Base-by-base conservation (phyloP, 2,888 invertebrate species). In the Ischnus inquisitorius region DNA sequence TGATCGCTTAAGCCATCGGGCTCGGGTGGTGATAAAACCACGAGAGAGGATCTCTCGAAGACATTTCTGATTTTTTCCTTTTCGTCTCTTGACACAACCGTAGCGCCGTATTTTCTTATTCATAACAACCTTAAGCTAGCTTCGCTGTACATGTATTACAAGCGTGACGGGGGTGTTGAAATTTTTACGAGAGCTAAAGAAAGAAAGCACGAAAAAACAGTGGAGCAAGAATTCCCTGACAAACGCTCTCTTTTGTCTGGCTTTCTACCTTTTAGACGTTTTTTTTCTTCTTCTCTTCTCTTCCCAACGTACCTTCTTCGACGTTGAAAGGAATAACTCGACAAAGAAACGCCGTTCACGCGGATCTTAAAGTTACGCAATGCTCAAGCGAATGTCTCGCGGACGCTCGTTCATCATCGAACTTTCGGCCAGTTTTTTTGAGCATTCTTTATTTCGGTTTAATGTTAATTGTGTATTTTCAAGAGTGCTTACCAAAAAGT, bases 401-500 rank as follows among this genome's bases (percentile, higher is more conserved):
- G 39, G 57, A 34, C 67, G 60, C 64, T 77, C 3, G 34, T 34
- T 34, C 34, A 34, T 34, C 22, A 46, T 10, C 16, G 22, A 54
- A 19, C n/a, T 65, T 19, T 28, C 12, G 14, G 39, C 25, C 2
- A 12, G 65, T 5, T n/a, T 16, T n/a, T 64, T 46, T 43, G 71
- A 62, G 12, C 2, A 28, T 46, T 28, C n/a, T 34, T 41, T 57
- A 25, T 39, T 41, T 12, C 6, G 28, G 43, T 60, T 25, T 16
- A 34, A 41, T 25, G 25, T n/a, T 16, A 41, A 19, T 46, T 60
- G 19, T 14, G 43, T 14, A 46, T 34, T 22, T 16, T n/a, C 3
- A 12, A 43, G 28, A 28, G 51, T 74, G 90, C 94, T 92, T 92
- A 97, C 97, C 94, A 97, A 93, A 89, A 95, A 94, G 8, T 93